Base-by-base conservation (phyloP, 1,140 invertebrate species). In the Harpegnathos saltator region DNA sequence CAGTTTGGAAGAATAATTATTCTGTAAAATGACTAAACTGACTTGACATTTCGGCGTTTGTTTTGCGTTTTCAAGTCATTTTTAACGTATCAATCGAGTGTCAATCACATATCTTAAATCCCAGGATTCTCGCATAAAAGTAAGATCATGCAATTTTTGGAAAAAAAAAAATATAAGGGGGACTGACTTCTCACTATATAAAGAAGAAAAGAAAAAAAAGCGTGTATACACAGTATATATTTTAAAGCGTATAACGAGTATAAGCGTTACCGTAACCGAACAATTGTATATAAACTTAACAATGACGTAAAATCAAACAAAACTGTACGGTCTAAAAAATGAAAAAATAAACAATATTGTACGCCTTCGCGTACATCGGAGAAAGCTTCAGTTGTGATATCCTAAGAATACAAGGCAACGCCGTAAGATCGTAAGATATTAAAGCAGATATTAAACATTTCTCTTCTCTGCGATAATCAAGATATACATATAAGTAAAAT, bases 331-430 rank as follows among this genome's bases (percentile, higher is more conserved):
- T 74, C 33, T 33, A 83, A 78, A 85, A 85, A 73, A 82, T 71
- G 15, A 12, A 77, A n/a, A 26, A 48, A 38, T 29, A 29, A 63
- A 68, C 38, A 33, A 61, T 50, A 82, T n/a, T n/a, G n/a, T 52
- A 59, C 29, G 50, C 52, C 1, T 50, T 9, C 4, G 50, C 33
- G 52, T 26, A 69, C 4, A 71, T 80, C 62, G 19, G n/a, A 69
- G 14, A 80, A 83, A 80, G 33, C 44, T 80, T 14, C 48, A 82
- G 61, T 65, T 65, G 54, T 62, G 86, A 81, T 90, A 91, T 91
- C 85, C 82, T 75, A 85, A 91, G 87, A 91, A 90, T 89, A 86
- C 73, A 90, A 88, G 82, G 88, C 61, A 52, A 80, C 29, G 5
- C 1, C n/a, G n/a, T 15, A 52, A 54, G 14, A 69, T 38, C 0